These are phyloP conservation scores for Platichthys flesus DNA, from an alignment of 2,113 vertebrate species.

Conservation along the genomic window DNA sequence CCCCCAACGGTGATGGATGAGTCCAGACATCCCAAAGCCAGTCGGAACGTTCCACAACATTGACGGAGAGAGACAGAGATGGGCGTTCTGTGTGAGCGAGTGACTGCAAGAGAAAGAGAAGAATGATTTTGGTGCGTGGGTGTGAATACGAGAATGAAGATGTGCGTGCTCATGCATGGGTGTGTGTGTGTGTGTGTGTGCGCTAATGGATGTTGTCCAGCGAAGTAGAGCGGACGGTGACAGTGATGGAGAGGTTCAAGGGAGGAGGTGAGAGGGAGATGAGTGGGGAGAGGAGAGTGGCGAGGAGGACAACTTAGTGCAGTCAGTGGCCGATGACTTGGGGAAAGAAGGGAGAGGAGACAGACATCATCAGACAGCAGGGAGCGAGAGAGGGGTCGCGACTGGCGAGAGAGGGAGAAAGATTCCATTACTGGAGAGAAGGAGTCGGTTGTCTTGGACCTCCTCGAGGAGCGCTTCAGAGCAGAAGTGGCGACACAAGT, in stretches of 20 bases:
- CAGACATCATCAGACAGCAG: slow-evolving; percentile 55
- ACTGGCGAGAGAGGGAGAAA: slow-evolving; percentile 52
- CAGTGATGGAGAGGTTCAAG: slow-evolving; percentile 78
- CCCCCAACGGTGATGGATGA: slow-evolving; percentile 70
- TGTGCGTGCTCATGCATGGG: slow-evolving; percentile 16
- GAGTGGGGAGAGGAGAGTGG: slow-evolving; percentile 59
- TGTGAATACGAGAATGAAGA: slow-evolving; percentile 49
- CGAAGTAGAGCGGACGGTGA: slow-evolving; percentile 64
- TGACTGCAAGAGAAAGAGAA: slow-evolving; percentile 62
- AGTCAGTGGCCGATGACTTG: slow-evolving; percentile 68
- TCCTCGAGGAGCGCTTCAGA: slow-evolving; percentile 61
- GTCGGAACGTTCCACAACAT: slow-evolving; percentile 67
- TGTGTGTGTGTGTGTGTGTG: slow-evolving; percentile 13
- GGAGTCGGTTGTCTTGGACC: slow-evolving; percentile 58
- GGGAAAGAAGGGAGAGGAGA: slow-evolving; percentile 48
- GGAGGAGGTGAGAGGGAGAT: slow-evolving; percentile 55
- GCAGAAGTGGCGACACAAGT: slow-evolving; percentile 60
- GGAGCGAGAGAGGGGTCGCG: slow-evolving; percentile 46
- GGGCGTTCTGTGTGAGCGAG: slow-evolving; percentile 42
- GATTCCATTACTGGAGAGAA: slow-evolving; percentile 64
- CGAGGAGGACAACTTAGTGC: slow-evolving; percentile 67
- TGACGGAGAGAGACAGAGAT: slow-evolving; percentile 65
- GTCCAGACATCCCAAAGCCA: slow-evolving; percentile 51
- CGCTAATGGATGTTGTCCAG: slow-evolving; percentile 63
- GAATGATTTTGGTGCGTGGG: slow-evolving; percentile 60